phyloP scores from a whole-genome alignment of 2,113 vertebrate species.

The Hydrolagus affinis region DNA sequence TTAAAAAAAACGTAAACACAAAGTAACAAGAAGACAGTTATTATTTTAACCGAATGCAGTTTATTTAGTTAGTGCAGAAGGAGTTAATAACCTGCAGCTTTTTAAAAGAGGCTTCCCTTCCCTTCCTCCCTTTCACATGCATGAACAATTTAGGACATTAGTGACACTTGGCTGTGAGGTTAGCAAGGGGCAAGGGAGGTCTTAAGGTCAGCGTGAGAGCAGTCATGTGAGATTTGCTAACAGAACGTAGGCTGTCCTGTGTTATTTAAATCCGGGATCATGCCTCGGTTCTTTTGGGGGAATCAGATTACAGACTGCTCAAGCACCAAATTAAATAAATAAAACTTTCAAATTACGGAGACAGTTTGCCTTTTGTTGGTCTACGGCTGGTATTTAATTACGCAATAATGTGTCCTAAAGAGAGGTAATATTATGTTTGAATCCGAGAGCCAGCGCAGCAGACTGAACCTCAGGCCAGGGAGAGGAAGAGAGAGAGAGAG shows the following conservation, averaged over 20 bases:
- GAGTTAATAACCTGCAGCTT: background rate
- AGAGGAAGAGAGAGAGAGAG: background rate
- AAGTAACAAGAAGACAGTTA: background rate
- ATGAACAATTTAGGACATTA: constrained; percentile 47
- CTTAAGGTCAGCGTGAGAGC: constrained; percentile 36
- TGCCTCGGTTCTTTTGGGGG: background rate
- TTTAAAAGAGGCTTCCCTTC: constrained; percentile 23
- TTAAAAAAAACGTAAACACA: too few relatives aligned
- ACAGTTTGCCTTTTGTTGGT: constrained; percentile 19
- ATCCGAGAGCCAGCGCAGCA: background rate
- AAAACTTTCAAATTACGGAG: constrained; percentile 8
- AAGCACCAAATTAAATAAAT: constrained; percentile 32
- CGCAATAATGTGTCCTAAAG: constrained; percentile 23
- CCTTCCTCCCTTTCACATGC: constrained; percentile 17
- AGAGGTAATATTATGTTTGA: background rate
- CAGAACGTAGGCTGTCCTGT: constrained; percentile 23
- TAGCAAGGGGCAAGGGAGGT: constrained; percentile 37
- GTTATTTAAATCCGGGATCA: constrained; percentile 2
- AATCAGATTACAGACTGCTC: constrained; percentile 25
- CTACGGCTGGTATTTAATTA: background rate
- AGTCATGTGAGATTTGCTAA: constrained; percentile 30
- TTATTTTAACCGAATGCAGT: background rate
- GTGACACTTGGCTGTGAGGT: constrained; percentile 41
- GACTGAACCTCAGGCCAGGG: background rate
- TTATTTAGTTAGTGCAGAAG: background rate